Percentiles rank a stretch among this genome's conserved stretches.
Conservation (phyloP, 1,140 invertebrate genomes). For the Bilobella aurantiaca region DNA sequence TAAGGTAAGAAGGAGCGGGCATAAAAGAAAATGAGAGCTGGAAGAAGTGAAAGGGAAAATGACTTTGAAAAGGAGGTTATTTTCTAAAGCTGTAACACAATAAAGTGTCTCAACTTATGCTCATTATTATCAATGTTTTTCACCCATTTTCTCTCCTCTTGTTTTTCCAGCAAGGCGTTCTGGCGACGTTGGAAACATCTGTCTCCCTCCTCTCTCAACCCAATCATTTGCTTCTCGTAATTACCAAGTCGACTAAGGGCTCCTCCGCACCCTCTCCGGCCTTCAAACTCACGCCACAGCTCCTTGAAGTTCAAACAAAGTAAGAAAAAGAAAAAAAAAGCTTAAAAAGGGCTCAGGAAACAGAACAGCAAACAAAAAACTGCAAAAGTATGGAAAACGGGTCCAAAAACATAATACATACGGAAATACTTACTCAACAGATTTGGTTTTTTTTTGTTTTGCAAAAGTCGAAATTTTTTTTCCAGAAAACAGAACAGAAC, state of each 20-base stretch:
- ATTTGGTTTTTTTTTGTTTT: too few species aligned
- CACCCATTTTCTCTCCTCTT: not conserved
- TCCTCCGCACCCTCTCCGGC: not conserved
- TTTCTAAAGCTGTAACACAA: too few species aligned
- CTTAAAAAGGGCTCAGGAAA: too few species aligned
- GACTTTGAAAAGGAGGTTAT: not conserved
- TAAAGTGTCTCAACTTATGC: not conserved
- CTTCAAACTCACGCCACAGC: constrained; percentile 22
- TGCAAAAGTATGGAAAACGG: too few species aligned
- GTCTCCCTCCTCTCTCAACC: constrained; percentile 19
- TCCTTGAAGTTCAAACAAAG: constrained; percentile 27
- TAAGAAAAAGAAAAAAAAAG: constrained; percentile 19
- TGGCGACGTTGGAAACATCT: constrained; percentile 20
- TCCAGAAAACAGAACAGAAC: too few species aligned
- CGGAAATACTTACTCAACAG: not conserved
- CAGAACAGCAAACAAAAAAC: too few species aligned
- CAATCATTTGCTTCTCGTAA: constrained; percentile 20
- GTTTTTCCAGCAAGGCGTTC: constrained; percentile 24
- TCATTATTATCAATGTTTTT: not conserved
- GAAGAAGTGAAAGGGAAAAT: not conserved
- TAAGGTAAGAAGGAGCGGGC: not conserved
- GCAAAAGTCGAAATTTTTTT: too few species aligned
- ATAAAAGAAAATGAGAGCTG: not conserved
- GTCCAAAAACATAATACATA: not conserved
- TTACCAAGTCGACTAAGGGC: constrained; percentile 9